Conservation (phyloP, 2,888 invertebrate species). For the Prosapia bicincta region DNA sequence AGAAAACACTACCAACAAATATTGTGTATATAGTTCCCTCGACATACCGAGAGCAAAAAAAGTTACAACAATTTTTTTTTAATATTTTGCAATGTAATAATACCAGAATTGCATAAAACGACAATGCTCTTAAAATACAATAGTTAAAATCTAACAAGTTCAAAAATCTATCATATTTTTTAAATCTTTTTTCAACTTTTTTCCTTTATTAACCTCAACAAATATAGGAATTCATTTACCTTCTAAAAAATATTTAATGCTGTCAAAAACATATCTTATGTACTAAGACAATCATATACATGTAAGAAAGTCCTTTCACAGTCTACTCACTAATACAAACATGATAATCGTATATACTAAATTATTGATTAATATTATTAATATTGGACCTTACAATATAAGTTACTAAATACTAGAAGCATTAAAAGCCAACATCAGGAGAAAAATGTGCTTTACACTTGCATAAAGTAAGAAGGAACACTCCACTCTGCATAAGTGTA, state of each 20-base stretch:
- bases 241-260: constrained; percentile 20
- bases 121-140: constrained; percentile 10
- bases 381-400: constrained; percentile 24
- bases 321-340: not conserved
- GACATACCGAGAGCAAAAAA: constrained; percentile 14
- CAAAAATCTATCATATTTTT: constrained; percentile 13
- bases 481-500: not conserved
- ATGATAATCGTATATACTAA: not conserved
- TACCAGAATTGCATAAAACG: constrained; percentile 16
- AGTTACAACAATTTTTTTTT: constrained; percentile 23
- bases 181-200: not conserved
- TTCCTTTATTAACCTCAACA: constrained; percentile 28
- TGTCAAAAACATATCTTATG: constrained; percentile 10
- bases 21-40: constrained; percentile 21
- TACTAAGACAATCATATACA: not conserved
- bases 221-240: constrained; percentile 30
- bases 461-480: not conserved
- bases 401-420: constrained; percentile 12
- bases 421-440: constrained; percentile 23
- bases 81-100: not conserved
- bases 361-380: constrained; percentile 7
- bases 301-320: not conserved
- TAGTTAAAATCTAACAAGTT: constrained; percentile 19
- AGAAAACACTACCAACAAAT: constrained; percentile 24
- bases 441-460: not conserved